Evolutionary conservation across 2,113 vertebrate genomes (phyloP).

Genomic region (Sula dactylatra): DNA sequence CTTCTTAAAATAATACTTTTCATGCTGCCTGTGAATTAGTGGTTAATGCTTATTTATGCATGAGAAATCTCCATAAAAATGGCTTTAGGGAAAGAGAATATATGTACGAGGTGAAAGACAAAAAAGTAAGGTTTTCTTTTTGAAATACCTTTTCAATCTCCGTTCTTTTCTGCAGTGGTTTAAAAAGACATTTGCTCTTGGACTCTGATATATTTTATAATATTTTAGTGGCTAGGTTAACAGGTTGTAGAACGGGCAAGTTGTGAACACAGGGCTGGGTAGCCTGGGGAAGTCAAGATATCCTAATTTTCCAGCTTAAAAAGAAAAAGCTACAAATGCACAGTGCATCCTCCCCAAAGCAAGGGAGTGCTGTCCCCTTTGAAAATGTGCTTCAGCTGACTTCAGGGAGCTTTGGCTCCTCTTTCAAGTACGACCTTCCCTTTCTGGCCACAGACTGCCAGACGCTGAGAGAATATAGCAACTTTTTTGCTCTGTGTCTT

Average conservation of each 20-base stretch:
- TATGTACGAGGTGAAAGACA: background rate
- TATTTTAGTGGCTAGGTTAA: background rate
- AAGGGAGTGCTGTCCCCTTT: background rate
- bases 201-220: background rate
- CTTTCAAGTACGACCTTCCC: background rate
- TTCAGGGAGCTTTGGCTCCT: background rate
- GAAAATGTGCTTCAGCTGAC: background rate
- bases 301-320: background rate
- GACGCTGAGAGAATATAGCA: background rate
- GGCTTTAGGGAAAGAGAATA: background rate
- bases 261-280: background rate
- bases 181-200: background rate
- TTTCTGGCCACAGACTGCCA: background rate
- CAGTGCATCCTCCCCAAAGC: background rate
- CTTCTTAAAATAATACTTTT: background rate
- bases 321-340: background rate
- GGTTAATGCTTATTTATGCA: conserved; percentile 15
- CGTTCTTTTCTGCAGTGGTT: background rate
- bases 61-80: conserved; percentile 19
- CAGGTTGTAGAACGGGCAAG: background rate
- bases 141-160: conserved; percentile 18
- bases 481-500: background rate
- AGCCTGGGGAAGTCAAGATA: background rate
- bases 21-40: background rate
- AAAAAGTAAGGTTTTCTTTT: background rate